Base-by-base conservation (phyloP, 2,888 invertebrate genomes). In the Pseudococcus viburni region DNA sequence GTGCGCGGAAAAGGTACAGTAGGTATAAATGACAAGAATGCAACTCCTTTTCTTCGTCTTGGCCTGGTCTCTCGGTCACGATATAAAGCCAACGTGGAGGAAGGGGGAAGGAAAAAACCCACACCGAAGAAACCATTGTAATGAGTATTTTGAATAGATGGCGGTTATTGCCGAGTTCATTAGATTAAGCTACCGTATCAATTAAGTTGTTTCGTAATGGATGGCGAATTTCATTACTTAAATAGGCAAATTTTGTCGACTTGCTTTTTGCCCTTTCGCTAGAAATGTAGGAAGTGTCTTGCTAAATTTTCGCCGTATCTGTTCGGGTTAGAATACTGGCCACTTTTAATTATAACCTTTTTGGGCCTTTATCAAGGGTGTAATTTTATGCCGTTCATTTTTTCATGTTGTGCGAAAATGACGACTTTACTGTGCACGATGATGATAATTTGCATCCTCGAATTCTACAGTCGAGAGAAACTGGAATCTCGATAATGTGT, bases 11-110 rank as follows among this genome's bases (percentile, higher is more conserved):
- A 80, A 80, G 26, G 26, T 33, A 33, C 26, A 33, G 26, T 33
- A 80, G 80, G 42, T 80, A 80, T 80, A 80, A 80, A 80, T 80
- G 80, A 80, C 80, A 80, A 80, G 80, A 80, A 80, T 80, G 80
- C 73, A 39, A 9, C 19, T 77, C 42, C 33, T 73, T 33, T 73
- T 33, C 68, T 26, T 73, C 22, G 59, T 22, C 19, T 22, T 64
- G 3, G 64, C 12, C 55, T 55, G 5, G 22, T 19, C 26, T 33
- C 26, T 33, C 26, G 26, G 26, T 33, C 26, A 33, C 26, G 26
- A 55, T 55, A 68, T 6, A 26, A 68, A 22, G 39, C 12, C 26
- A 3, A 33, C 26, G 9, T 33, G n/a, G 15, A 1, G 17, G 19
- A 17, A 33, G 2, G 33, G 15, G 26, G 3, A 73, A 73, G 15